These are phyloP conservation scores for Triops cancriformis DNA, from an alignment of 1,140 invertebrate genomes.

Conservation along the genomic window DNA sequence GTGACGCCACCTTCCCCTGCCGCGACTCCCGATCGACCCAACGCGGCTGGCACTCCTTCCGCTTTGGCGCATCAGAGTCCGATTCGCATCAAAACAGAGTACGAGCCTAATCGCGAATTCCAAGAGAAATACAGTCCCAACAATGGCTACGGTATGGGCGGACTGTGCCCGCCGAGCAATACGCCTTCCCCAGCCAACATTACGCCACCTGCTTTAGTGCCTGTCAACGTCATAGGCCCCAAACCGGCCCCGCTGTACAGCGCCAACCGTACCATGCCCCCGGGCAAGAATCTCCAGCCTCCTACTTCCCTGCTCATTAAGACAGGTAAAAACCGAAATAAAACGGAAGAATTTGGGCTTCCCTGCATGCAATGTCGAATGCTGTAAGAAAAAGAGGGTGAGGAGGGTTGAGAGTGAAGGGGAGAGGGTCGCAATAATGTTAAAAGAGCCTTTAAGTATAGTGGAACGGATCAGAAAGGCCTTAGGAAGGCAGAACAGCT, in stretches of 20 bases:
- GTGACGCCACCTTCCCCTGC: conserved; percentile 42
- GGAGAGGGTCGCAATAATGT: too few relatives aligned
- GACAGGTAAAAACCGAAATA: background rate
- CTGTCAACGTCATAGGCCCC: background rate
- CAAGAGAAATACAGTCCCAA: background rate
- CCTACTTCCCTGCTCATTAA: background rate
- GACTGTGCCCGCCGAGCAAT: background rate
- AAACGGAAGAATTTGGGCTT: background rate
- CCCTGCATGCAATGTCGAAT: background rate
- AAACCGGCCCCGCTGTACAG: background rate
- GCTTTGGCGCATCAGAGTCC: conserved; percentile 22
- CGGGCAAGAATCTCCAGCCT: background rate
- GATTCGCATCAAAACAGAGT: conserved; percentile 25
- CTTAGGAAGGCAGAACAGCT: background rate
- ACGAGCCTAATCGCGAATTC: conserved; percentile 27
- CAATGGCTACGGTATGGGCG: background rate
- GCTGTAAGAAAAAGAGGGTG: background rate
- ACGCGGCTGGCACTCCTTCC: conserved; percentile 21
- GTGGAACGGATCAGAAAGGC: background rate
- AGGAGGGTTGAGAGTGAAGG: too few relatives aligned
- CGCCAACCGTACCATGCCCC: background rate
- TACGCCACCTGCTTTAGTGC: background rate
- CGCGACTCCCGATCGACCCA: conserved; percentile 26
- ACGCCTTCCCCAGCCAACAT: background rate
- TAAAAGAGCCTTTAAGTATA: too few relatives aligned